Evolutionary conservation across 2,797 vertebrate species (phyloP), one percentile per base, ranked within the genome.

Genomic region (Epinephelus awoara): DNA sequence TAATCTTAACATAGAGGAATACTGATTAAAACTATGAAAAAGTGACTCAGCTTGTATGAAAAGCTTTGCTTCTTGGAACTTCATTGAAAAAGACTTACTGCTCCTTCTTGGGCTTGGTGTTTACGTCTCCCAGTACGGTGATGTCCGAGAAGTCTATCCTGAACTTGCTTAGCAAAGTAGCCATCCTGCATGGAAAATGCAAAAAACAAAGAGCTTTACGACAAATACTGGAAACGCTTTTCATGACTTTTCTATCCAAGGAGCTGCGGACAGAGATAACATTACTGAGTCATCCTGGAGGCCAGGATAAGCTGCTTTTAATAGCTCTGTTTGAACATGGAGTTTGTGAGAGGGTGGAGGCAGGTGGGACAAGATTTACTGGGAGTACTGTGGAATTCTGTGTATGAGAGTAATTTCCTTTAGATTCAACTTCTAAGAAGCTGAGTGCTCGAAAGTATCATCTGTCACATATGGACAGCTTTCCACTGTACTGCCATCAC

Each of bases 141-240:
- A 99, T 99, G 88, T 99, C 98, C 0, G 97, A 99, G 94, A 99
- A 99, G 89, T 99, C 97, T 94, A 99, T 99, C 89, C 98, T 96
- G 94, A 99, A 99, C 93, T 99, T 99, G 94, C 98, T 99, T 67
- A 99, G 96, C 87, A 99, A 94, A 66, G 98, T 97, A 55, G 98
- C 98, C 98, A 99, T 99, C 89, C 98, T 99, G 88, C 27, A 61
- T 0, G 86, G 8, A 86, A 52, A 87, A 17, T 46, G 14, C 44
- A 0, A 72, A 74, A 66, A 63, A 59, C 38, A 70, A 49, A 59
- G 27, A 71, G 57, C 29, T 49, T 79, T 29, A 15, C 52, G 34
- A 21, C 49, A 23, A 69, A 80, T n/a, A 19, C 11, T 50, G 38
- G 50, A 71, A 64, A 72, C 9, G 67, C 27, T 27, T 34, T 78